Evolutionary conservation across 1,140 invertebrate genomes (phyloP).

Genomic region (Cotesia vestalis): DNA sequence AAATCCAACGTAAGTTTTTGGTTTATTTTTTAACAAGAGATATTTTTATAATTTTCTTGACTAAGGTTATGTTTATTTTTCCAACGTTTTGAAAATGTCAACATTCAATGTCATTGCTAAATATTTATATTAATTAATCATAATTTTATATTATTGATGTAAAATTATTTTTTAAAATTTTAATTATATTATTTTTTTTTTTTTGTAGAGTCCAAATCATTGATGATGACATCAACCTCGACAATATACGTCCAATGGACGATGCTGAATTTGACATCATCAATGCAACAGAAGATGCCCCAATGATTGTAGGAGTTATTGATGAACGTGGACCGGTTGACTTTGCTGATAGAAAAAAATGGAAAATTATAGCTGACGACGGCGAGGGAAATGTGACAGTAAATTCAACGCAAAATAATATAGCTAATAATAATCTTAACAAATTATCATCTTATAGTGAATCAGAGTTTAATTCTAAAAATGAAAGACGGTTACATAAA

Average conservation of each 20-base stretch:
- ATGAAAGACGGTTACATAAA: conserved; percentile 46
- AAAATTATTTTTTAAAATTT: background rate
- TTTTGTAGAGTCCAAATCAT: conserved; percentile 84
- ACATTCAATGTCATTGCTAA: background rate
- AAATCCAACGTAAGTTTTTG: conserved; percentile 55
- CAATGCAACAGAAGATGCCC: conserved; percentile 82
- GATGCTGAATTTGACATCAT: conserved; percentile 77
- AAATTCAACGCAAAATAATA: conserved; percentile 37
- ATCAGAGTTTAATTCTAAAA: conserved; percentile 34
- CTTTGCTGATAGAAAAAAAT: conserved; percentile 74
- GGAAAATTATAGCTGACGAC: conserved; percentile 73
- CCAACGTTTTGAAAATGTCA: conserved; percentile 2
- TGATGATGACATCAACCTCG: conserved; percentile 84
- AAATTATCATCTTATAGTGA: background rate
- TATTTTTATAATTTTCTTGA: conserved; percentile 45
- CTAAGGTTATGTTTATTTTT: conserved; percentile 50
- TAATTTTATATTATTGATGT: background rate
- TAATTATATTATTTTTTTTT: conserved; percentile 2
- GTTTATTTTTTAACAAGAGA: conserved; percentile 26
- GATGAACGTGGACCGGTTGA: conserved; percentile 84
- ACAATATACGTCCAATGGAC: conserved; percentile 70
- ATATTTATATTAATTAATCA: conserved; percentile 1
- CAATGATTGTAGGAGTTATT: conserved; percentile 88
- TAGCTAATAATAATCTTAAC: background rate
- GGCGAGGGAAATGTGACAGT: conserved; percentile 55